Conservation (phyloP, 2,113 vertebrate genomes). For the Phocoena phocoena region DNA sequence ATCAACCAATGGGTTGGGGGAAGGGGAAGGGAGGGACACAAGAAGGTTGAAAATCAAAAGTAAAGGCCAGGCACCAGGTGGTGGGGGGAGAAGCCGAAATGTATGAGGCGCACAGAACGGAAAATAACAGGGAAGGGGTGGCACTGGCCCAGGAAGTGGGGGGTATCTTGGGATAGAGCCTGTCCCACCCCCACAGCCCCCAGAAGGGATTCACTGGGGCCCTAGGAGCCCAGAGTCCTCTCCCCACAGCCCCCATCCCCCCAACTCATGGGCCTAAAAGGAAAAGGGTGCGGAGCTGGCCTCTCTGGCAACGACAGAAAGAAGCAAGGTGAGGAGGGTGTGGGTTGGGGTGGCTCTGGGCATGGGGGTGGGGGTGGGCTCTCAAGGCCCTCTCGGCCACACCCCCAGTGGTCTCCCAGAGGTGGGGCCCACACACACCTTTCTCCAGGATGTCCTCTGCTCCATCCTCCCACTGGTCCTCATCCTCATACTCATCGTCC, state of each 20-base stretch:
- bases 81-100: slow-evolving; percentile 74
- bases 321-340: slow-evolving; percentile 70
- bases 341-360: background rate
- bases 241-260: slow-evolving; percentile 31
- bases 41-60: slow-evolving; percentile 83
- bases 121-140: slow-evolving; percentile 68
- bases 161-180: slow-evolving; percentile 43
- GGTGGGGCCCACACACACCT: slow-evolving; percentile 84
- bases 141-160: slow-evolving; percentile 75
- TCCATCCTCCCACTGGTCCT: slow-evolving; percentile 94
- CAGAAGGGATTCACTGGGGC: slow-evolving; percentile 35
- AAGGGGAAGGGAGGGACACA: slow-evolving; percentile 79
- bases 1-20: slow-evolving; percentile 83
- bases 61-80: slow-evolving; percentile 74
- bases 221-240: slow-evolving; percentile 44
- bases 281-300: slow-evolving; percentile 46
- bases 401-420: background rate
- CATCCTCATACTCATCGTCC: slow-evolving; percentile 96
- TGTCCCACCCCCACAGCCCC: slow-evolving; percentile 13
- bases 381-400: background rate
- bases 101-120: slow-evolving; percentile 79
- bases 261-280: slow-evolving; percentile 77
- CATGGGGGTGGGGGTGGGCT: background rate
- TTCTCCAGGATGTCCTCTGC: slow-evolving; percentile 95
- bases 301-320: slow-evolving; percentile 75